Evolutionary conservation across 1,140 invertebrate species (phyloP).

Genomic region (Coenobita brevimanus): DNA sequence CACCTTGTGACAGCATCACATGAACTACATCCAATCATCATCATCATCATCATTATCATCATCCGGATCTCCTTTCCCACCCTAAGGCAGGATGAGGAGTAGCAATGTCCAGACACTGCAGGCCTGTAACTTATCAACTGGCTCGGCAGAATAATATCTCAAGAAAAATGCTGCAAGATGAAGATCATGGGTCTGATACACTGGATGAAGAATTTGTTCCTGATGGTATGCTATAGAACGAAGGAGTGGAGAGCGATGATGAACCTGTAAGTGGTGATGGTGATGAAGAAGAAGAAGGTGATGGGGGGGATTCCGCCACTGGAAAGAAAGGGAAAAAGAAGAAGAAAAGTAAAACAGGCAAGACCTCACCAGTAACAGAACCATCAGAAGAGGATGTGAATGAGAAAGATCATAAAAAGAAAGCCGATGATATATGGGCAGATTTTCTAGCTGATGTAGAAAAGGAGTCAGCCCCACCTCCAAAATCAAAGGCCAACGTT

Average conservation of each 20-base stretch:
- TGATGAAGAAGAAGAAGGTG: conserved; percentile 16
- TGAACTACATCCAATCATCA: too few species aligned
- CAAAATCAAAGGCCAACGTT: conserved; percentile 47
- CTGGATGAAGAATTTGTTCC: too few species aligned
- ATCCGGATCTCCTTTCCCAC: too few species aligned
- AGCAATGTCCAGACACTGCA: too few species aligned
- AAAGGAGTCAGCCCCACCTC: conserved; percentile 40
- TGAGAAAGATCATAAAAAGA: conserved; percentile 27
- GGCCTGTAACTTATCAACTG: too few species aligned
- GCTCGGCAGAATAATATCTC: too few species aligned
- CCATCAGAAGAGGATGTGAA: not conserved
- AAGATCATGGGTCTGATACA: too few species aligned
- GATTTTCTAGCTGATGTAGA: conserved; percentile 58
- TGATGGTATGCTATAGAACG: too few species aligned
- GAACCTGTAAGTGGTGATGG: conserved; percentile 30
- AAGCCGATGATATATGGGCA: conserved; percentile 49
- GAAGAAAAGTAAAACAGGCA: conserved; percentile 18
- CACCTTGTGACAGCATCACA: too few species aligned
- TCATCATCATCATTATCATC: too few species aligned
- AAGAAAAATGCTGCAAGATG: too few species aligned
- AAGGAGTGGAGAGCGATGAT: conserved; percentile 48
- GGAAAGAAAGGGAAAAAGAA: conserved; percentile 25
- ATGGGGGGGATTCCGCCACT: not conserved
- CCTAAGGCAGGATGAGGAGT: too few species aligned
- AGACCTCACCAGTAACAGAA: conserved; percentile 6